Conservation (phyloP, 2,888 invertebrate species). For the Sinohyriopsis cumingii region DNA sequence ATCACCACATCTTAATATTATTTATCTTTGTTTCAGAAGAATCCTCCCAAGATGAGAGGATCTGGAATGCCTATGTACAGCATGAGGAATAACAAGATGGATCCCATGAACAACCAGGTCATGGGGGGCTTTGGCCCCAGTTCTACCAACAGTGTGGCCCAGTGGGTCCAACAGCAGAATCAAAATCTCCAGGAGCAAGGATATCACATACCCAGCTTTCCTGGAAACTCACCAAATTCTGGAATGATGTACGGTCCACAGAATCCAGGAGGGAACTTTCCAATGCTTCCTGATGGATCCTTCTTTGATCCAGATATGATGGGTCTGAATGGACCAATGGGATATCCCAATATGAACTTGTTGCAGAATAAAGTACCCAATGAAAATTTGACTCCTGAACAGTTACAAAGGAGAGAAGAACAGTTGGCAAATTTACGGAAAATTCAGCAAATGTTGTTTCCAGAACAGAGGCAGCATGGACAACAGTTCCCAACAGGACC, state of each 20-base stretch:
- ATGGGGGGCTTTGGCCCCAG: constrained; percentile 43
- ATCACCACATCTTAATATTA: neutral
- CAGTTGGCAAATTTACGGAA: constrained; percentile 91
- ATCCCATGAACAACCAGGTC: constrained; percentile 33
- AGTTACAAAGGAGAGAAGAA: constrained; percentile 93
- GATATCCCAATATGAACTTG: constrained; percentile 49
- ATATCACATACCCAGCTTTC: constrained; percentile 18
- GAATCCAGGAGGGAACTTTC: constrained; percentile 37
- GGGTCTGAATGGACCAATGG: constrained; percentile 31
- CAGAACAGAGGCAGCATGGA: constrained; percentile 75
- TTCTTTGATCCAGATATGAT: constrained; percentile 49
- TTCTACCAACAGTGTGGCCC: constrained; percentile 57
- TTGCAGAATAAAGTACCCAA: constrained; percentile 69
- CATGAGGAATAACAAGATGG: constrained; percentile 38
- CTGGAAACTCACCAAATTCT: constrained; percentile 27
- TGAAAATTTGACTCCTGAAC: constrained; percentile 96
- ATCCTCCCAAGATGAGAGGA: constrained; percentile 84
- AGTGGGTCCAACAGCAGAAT: constrained; percentile 70
- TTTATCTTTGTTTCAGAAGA: constrained; percentile 79
- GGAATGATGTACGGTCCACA: constrained; percentile 40
- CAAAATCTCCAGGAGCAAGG: constrained; percentile 60
- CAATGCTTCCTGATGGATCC: constrained; percentile 50
- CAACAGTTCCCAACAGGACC: constrained; percentile 45
- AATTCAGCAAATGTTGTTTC: constrained; percentile 94
- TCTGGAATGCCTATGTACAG: constrained; percentile 33